These are phyloP conservation scores for Mamestra brassicae DNA, from an alignment of 2,888 invertebrate genomes.

Conservation along the genomic window DNA sequence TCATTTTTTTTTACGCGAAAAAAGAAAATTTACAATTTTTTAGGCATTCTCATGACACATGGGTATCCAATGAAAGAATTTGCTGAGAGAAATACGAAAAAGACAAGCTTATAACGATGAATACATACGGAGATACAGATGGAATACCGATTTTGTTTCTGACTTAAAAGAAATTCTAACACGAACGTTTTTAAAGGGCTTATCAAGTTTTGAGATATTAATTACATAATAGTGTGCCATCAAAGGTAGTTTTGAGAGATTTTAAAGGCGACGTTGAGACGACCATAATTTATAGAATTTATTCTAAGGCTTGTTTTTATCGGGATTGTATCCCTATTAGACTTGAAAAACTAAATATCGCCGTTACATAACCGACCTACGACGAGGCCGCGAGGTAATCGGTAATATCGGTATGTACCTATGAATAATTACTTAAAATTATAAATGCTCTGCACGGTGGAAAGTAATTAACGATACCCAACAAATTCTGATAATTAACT, in stretches of 20 bases:
- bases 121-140: no score
- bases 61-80: no score
- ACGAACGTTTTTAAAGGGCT: neutral
- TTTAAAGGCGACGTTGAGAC: no score
- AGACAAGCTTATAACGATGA: no score
- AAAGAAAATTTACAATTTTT: no score
- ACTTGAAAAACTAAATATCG: neutral
- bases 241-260: neutral
- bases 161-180: neutral
- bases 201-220: neutral
- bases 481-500: slow-evolving; percentile 46
- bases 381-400: no score
- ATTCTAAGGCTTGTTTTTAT: no score
- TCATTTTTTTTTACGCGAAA: no score
- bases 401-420: neutral
- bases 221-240: neutral
- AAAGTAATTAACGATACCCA: slow-evolving; percentile 36
- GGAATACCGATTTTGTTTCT: neutral
- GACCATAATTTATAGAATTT: no score
- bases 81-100: no score
- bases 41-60: no score
- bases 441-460: slow-evolving; percentile 16
- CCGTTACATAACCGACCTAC: neutral
- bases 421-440: slow-evolving; percentile 3
- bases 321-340: neutral